Evolutionary conservation across 1,140 invertebrate species (phyloP).

Genomic region (Zaprionus africanus): DNA sequence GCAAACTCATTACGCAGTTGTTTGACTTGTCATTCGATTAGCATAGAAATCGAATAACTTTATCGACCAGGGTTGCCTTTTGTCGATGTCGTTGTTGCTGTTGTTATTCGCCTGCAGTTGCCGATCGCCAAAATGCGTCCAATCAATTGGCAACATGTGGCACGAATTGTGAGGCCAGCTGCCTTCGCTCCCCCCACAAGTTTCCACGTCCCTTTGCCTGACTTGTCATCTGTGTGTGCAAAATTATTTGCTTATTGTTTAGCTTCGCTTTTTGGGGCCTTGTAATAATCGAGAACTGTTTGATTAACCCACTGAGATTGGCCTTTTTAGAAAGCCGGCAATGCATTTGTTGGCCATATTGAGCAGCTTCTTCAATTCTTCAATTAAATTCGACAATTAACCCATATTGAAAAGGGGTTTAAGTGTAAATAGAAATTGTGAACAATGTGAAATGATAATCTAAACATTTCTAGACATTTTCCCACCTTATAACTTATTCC

Average conservation of each 20-base stretch:
- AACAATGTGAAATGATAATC: background rate
- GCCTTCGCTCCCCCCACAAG: background rate
- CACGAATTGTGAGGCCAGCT: conserved; percentile 36
- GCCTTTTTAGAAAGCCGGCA: conserved; percentile 1
- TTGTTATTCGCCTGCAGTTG: conserved; percentile 8
- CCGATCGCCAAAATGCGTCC: conserved; percentile 45
- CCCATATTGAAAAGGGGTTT: background rate
- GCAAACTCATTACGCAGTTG: conserved; percentile 69
- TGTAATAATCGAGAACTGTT: conserved; percentile 20
- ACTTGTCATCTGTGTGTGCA: conserved; percentile 74
- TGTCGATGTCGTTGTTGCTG: conserved; percentile 13
- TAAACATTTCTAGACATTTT: background rate
- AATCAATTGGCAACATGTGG: conserved; percentile 46
- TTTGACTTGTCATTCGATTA: conserved; percentile 58
- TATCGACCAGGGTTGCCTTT: conserved; percentile 19
- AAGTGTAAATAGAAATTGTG: background rate
- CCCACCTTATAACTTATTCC: background rate
- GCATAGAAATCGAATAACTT: conserved; percentile 72
- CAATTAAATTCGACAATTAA: background rate
- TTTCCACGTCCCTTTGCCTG: conserved; percentile 17
- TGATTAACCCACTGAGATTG: conserved; percentile 58
- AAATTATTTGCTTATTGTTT: conserved; percentile 80
- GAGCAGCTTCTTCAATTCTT: background rate
- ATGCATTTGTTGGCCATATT: background rate
- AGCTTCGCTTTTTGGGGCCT: conserved; percentile 57